These are phyloP conservation scores for Nylanderia fulva DNA, from an alignment of 1,140 invertebrate genomes.

Conservation along the genomic window DNA sequence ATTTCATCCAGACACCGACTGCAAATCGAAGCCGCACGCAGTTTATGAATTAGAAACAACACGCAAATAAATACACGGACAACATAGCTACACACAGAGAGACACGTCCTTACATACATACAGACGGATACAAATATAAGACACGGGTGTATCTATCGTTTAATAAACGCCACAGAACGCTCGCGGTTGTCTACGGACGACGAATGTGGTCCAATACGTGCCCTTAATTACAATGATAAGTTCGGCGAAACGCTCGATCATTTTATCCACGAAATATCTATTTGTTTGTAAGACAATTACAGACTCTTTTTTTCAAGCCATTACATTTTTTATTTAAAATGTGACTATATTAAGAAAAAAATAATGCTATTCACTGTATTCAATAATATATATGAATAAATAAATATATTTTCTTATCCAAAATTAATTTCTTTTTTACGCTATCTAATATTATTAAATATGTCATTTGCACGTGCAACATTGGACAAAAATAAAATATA, in stretches of 20 bases:
- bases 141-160: slow-evolving; percentile 62
- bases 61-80: slow-evolving; percentile 71
- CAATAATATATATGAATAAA: slow-evolving; percentile 5
- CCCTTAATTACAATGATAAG: slow-evolving; percentile 33
- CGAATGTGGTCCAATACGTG: slow-evolving; percentile 64
- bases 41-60: slow-evolving; percentile 47
- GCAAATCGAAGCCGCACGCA: slow-evolving; percentile 14
- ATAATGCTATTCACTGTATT: background rate
- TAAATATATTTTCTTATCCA: background rate
- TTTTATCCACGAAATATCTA: slow-evolving; percentile 17
- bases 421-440: slow-evolving; percentile 15
- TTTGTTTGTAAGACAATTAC: background rate
- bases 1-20: slow-evolving; percentile 24
- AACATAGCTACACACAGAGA: slow-evolving; percentile 61
- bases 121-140: slow-evolving; percentile 60
- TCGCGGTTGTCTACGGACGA: slow-evolving; percentile 64
- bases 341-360: background rate
- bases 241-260: slow-evolving; percentile 47
- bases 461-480: slow-evolving; percentile 6
- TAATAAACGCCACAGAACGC: slow-evolving; percentile 62
- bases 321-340: background rate
- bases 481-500: slow-evolving; percentile 13
- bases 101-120: slow-evolving; percentile 56
- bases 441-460: slow-evolving; percentile 14
- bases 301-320: background rate